phyloP scores from a whole-genome alignment of 2,113 vertebrate genomes.

The Sebastes schlegelii region DNA sequence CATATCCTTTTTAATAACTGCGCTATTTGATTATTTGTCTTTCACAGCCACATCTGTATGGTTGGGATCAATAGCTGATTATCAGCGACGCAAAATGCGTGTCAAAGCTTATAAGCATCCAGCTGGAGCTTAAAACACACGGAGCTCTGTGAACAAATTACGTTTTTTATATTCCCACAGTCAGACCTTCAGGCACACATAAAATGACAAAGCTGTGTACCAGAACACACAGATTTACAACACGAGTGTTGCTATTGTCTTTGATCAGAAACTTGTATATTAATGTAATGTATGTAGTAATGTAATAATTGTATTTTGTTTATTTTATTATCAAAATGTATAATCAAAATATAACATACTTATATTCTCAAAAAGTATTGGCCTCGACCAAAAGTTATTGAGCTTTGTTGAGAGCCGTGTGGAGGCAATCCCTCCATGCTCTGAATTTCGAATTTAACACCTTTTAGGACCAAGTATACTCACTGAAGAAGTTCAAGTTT shows the following conservation, averaged over 20 bases:
- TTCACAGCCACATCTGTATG: slow-evolving; percentile 41
- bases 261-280: background rate
- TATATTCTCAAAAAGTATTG: background rate
- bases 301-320: background rate
- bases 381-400: background rate
- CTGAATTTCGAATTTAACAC: too few species aligned
- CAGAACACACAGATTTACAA: background rate
- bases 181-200: slow-evolving; percentile 12
- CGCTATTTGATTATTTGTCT: slow-evolving; percentile 49
- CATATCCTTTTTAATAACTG: slow-evolving; percentile 46
- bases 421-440: too few species aligned
- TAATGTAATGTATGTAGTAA: background rate
- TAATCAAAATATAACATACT: background rate
- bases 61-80: slow-evolving; percentile 58
- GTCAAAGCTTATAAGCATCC: slow-evolving; percentile 56
- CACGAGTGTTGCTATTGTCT: background rate
- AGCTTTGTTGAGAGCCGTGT: background rate
- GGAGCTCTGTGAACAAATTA: slow-evolving; percentile 17
- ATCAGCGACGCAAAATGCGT: slow-evolving; percentile 40
- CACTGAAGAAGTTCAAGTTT: background rate
- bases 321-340: background rate
- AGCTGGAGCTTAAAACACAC: slow-evolving; percentile 24
- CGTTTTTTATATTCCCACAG: slow-evolving; percentile 1
- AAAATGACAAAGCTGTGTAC: background rate
- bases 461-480: background rate